Evolutionary conservation across 2,113 vertebrate genomes (phyloP).

Genomic region (human): DNA sequence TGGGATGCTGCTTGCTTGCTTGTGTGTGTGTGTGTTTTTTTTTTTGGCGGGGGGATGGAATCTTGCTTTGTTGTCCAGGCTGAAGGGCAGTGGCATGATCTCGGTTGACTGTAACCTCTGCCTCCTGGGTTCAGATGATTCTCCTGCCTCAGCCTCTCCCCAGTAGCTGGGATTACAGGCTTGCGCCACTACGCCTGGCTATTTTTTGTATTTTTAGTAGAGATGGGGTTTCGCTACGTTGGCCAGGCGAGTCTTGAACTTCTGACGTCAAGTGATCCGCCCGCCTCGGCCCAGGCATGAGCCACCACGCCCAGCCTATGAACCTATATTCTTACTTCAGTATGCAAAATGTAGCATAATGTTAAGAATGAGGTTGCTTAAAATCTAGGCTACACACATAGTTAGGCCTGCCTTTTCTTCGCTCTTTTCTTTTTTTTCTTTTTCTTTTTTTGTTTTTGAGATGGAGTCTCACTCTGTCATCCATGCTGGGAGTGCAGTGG

Average conservation of each 20-base stretch:
- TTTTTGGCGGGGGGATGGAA: neutral
- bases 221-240: neutral
- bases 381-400: neutral
- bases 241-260: neutral
- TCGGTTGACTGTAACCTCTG: neutral
- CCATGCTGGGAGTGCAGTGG: no score
- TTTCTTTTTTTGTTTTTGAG: no score
- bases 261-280: neutral
- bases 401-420: neutral
- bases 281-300: rapidly evolving
- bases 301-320: neutral
- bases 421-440: neutral
- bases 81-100: no score
- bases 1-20: neutral
- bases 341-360: no score
- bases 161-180: neutral
- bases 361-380: neutral
- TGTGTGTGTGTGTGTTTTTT: neutral
- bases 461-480: no score
- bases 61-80: neutral
- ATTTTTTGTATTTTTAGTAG: neutral
- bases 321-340: no score
- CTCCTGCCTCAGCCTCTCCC: neutral
- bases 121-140: neutral
- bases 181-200: rapidly evolving